Conservation (phyloP, 2,113 vertebrate genomes). For the Chaetops frenatus region DNA sequence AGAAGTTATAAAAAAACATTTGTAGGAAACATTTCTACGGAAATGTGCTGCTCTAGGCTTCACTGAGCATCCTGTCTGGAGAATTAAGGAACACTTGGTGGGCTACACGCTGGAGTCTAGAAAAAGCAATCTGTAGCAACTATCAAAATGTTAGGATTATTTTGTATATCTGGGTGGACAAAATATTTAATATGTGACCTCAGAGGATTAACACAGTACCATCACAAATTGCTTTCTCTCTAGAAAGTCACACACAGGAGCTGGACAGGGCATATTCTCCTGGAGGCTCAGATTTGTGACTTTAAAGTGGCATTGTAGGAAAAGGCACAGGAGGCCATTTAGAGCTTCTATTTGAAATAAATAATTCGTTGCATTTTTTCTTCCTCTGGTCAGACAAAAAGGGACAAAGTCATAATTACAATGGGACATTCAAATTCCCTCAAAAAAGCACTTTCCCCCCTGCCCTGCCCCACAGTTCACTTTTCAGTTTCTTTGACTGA, state of each 20-base stretch:
- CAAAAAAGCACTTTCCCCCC: fast-evolving
- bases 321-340: background rate
- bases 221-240: background rate
- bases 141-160: background rate
- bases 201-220: background rate
- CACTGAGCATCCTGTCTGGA: background rate
- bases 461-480: background rate
- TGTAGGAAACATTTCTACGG: background rate
- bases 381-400: background rate
- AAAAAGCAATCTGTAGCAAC: background rate
- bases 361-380: fast-evolving
- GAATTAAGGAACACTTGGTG: background rate
- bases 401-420: background rate
- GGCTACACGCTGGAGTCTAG: background rate
- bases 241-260: background rate
- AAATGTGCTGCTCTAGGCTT: background rate
- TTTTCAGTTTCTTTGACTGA: background rate
- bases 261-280: background rate
- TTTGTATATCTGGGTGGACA: background rate
- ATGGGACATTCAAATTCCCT: background rate
- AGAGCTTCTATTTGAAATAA: background rate
- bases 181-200: background rate
- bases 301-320: background rate
- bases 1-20: background rate
- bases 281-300: background rate